These are phyloP conservation scores for Galeopsomyia nigrocyanea DNA, from an alignment of 2,888 invertebrate species.

Conservation along the genomic window DNA sequence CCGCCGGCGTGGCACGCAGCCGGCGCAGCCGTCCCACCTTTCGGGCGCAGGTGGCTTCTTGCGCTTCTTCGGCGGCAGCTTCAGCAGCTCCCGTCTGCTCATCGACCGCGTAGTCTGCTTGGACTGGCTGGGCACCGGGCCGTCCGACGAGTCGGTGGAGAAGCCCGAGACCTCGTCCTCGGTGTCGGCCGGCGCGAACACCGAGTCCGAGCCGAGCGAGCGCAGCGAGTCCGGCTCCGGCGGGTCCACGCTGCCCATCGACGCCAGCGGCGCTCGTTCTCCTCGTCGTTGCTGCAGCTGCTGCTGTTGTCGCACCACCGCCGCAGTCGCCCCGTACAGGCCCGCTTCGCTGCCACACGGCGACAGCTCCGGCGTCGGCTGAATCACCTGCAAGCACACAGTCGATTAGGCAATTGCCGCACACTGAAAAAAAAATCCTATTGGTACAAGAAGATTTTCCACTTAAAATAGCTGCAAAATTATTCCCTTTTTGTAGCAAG, in stretches of 20 bases:
- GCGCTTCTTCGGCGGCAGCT: slow-evolving; percentile 64
- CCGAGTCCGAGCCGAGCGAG: slow-evolving; percentile 83
- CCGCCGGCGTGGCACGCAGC: slow-evolving; percentile 65
- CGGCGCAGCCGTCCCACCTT: slow-evolving; percentile 69
- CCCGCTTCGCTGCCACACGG: slow-evolving; percentile 81
- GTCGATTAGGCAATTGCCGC: too few species aligned
- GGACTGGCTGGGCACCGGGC: slow-evolving; percentile 53
- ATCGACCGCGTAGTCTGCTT: slow-evolving; percentile 56
- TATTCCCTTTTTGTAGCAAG: too few species aligned
- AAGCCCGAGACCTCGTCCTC: slow-evolving; percentile 89
- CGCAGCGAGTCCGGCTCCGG: slow-evolving; percentile 78
- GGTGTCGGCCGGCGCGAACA: slow-evolving; percentile 81
- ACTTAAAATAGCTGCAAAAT: too few species aligned
- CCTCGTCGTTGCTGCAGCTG: background rate
- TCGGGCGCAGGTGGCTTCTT: slow-evolving; percentile 57
- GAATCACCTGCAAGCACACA: slow-evolving; percentile 73
- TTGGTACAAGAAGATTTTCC: too few species aligned
- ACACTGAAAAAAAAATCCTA: too few species aligned
- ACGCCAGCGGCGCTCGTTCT: slow-evolving; percentile 81
- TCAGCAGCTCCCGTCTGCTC: slow-evolving; percentile 63
- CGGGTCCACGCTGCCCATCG: slow-evolving; percentile 81
- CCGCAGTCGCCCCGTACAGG: slow-evolving; percentile 64
- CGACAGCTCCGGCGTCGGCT: slow-evolving; percentile 86
- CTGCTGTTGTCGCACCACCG: slow-evolving; percentile 40
- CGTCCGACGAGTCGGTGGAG: slow-evolving; percentile 80